These are phyloP conservation scores for Gila robusta DNA, from an alignment of 2,797 vertebrate species.

Conservation along the genomic window DNA sequence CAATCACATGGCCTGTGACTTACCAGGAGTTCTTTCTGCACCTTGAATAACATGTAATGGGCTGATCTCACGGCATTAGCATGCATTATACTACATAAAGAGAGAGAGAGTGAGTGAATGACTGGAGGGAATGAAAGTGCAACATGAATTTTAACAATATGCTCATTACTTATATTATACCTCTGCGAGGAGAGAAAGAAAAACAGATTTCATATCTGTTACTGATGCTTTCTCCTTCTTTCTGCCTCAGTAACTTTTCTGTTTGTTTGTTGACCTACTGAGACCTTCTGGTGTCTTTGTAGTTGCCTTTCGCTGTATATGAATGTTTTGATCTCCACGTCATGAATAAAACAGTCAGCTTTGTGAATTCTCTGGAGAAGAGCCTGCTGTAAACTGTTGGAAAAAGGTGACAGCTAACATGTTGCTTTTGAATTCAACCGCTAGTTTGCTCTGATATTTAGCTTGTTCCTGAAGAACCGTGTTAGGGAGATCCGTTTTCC, in stretches of 20 bases:
- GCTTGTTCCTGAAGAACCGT: background rate
- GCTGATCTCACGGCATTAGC: conserved; percentile 45
- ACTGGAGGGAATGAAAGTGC: conserved; percentile 46
- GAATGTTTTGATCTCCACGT: conserved; percentile 42
- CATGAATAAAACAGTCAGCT: conserved; percentile 34
- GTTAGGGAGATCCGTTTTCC: conserved; percentile 30
- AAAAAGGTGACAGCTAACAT: background rate
- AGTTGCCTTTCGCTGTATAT: background rate
- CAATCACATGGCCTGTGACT: conserved; percentile 19
- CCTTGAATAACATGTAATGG: conserved; percentile 49
- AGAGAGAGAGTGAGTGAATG: background rate
- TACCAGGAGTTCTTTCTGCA: conserved; percentile 31
- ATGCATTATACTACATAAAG: conserved; percentile 49
- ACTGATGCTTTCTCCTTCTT: conserved; percentile 42
- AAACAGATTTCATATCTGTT: conserved; percentile 36
- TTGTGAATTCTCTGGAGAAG: conserved; percentile 26
- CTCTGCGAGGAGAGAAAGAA: conserved; percentile 30
- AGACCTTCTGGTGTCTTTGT: conserved; percentile 47
- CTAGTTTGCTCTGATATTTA: background rate
- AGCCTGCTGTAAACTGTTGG: conserved; percentile 23
- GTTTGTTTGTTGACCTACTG: conserved; percentile 40
- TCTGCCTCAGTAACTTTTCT: conserved; percentile 39
- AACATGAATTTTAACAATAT: conserved; percentile 64
- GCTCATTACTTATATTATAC: conserved; percentile 64
- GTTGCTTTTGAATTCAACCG: conserved; percentile 27